phyloP scores from a whole-genome alignment of 2,888 invertebrate genomes.

The Lasioglossum marginatum region DNA sequence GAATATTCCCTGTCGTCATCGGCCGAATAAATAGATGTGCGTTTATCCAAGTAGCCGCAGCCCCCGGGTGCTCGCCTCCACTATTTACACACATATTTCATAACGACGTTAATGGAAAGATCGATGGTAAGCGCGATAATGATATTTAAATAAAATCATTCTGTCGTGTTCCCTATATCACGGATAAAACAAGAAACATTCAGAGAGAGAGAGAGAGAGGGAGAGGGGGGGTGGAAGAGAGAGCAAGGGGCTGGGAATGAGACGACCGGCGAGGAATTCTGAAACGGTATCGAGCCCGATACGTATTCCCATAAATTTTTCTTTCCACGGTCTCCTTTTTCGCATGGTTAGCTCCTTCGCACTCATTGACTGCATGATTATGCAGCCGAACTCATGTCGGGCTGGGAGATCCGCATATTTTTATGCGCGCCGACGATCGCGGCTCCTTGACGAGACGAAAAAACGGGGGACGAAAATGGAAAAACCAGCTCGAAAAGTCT shows the following conservation, averaged over 20 bases:
- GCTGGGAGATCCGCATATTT: constrained; percentile 74
- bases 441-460: constrained; percentile 54
- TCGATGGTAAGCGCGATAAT: constrained; percentile 21
- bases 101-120: constrained; percentile 18
- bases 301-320: constrained; percentile 73
- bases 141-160: constrained; percentile 32
- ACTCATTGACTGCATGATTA: constrained; percentile 81
- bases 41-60: constrained; percentile 26
- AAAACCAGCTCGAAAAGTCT: constrained; percentile 56
- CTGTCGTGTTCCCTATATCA: background rate
- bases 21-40: constrained; percentile 30
- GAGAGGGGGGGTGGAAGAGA: background rate
- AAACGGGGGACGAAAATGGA: background rate
- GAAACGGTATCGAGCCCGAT: constrained; percentile 60
- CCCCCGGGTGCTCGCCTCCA: constrained; percentile 8
- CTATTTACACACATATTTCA: constrained; percentile 27
- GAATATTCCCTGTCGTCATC: constrained; percentile 32
- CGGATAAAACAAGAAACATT: background rate
- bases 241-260: background rate
- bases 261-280: constrained; percentile 16
- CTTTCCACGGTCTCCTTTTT: constrained; percentile 69
- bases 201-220: background rate
- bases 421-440: constrained; percentile 61
- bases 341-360: constrained; percentile 79
- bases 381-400: constrained; percentile 72